phyloP scores from a whole-genome alignment of 2,797 vertebrate species.

The Astyanax mexicanus region DNA sequence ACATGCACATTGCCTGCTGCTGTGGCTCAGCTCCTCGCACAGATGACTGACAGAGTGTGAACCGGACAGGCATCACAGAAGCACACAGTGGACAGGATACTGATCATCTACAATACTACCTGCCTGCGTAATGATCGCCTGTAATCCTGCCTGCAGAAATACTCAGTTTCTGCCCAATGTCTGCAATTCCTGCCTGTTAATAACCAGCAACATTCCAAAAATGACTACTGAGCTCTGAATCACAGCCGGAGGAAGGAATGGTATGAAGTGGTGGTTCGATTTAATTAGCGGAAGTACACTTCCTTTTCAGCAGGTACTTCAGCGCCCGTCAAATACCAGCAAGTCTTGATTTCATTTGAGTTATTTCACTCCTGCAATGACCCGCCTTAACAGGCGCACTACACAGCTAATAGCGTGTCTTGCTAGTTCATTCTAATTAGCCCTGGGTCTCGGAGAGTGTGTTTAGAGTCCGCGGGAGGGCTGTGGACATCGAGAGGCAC shows the following conservation, averaged over 20 bases:
- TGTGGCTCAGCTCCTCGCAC: slow-evolving; percentile 11
- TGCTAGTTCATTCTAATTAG: slow-evolving; percentile 44
- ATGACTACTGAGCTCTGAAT: not conserved
- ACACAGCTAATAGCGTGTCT: slow-evolving; percentile 29
- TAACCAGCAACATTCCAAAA: not conserved
- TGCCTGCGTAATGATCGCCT: not conserved
- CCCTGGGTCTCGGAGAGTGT: slow-evolving; percentile 21
- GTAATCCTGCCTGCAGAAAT: not conserved
- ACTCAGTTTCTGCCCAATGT: not conserved
- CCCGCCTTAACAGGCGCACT: slow-evolving; percentile 24
- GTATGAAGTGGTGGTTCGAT: not conserved
- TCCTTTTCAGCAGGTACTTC: slow-evolving; percentile 12
- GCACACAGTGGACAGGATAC: not conserved
- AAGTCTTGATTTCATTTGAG: slow-evolving; percentile 22
- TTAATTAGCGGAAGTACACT: slow-evolving; percentile 1
- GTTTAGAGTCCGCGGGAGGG: slow-evolving; percentile 22
- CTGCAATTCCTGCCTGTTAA: not conserved
- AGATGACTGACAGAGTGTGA: not conserved
- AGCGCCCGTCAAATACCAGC: not conserved
- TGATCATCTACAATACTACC: not conserved
- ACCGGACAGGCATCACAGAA: not conserved
- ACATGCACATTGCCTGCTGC: slow-evolving; percentile 10
- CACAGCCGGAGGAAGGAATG: not conserved
- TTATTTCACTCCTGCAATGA: slow-evolving; percentile 20
- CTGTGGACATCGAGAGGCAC: slow-evolving; percentile 22